Base-by-base conservation (phyloP, 1,140 invertebrate species). In the Drosophila sucinea region DNA sequence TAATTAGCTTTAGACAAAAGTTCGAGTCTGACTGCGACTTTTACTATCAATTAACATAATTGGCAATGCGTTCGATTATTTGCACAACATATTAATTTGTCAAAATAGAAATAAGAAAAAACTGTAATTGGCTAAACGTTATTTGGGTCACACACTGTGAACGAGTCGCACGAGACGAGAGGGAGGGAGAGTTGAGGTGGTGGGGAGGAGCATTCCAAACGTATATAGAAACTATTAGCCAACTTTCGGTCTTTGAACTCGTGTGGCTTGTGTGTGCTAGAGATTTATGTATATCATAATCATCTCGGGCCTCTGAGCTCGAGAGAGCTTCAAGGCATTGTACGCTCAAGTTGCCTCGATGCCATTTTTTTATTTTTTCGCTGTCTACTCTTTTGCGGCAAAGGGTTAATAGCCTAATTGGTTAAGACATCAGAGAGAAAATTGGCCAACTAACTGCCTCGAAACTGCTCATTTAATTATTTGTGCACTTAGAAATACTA, bases 31-130 rank as follows among this genome's bases (percentile, higher is more conserved):
- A 41, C 40, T 38, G 60, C 72, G 82, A 82, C 85, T 87, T 86
- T 86, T 82, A 83, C 76, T 77, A 83, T 73, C 76, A 89, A 87
- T 87, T 87, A 87, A 89, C 84, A 87, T 87, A 89, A 87, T 87
- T 87, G 84, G 77, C 70, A 61, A 77, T 77, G 62, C 64, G 60
- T 66, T 71, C 33, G 67, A 83, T 83, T 72, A 72, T 79, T 84
- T 84, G 69, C 70, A 66, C 81, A 78, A 78, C 77, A 66, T 78
- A 66, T 58, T 72, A 78, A 78, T 78, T 78, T 78, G 76, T 67
- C 68, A 78, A 65, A 51, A 71, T 66, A 65, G 66, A 54, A 77
- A 47, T 3, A 47, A 71, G 56, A 60, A 71, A 35, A 77, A 63
- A 69, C 80, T 75, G 71, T 66, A 81, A 78, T 83, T 81, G 75